Percentiles rank a stretch among this genome's conserved stretches.
Conservation (phyloP, 2,888 invertebrate genomes). For the Cyrtodaria siliqua region DNA sequence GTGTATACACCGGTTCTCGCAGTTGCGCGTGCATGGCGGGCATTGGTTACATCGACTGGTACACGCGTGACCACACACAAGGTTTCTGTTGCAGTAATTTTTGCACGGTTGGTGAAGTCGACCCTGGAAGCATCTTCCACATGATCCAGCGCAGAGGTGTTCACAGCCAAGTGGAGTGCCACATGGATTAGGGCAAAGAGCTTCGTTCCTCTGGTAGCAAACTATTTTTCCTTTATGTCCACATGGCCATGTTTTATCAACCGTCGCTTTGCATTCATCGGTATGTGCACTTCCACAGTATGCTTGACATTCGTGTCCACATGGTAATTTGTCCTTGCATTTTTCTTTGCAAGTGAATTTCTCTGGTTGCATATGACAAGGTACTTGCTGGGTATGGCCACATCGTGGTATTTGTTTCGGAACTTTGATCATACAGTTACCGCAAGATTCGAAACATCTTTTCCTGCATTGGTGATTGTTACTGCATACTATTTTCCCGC, state of each 20-base stretch:
- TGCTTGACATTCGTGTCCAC: conserved; percentile 69
- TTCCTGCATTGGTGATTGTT: conserved; percentile 79
- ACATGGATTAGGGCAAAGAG: conserved; percentile 59
- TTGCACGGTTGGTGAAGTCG: conserved; percentile 89
- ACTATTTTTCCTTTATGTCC: conserved; percentile 51
- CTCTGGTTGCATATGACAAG: conserved; percentile 67
- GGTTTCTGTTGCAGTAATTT: conserved; percentile 88
- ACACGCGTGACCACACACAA: conserved; percentile 87
- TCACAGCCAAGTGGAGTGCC: conserved; percentile 68
- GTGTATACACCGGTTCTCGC: conserved; percentile 84
- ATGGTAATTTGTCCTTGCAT: conserved; percentile 64
- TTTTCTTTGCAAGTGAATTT: conserved; percentile 69
- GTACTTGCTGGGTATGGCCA: conserved; percentile 74
- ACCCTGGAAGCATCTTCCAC: conserved; percentile 88
- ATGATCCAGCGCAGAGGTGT: conserved; percentile 83
- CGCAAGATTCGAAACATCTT: conserved; percentile 86
- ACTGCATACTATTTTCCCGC: conserved; percentile 52
- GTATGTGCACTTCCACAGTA: conserved; percentile 61
- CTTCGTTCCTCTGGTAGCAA: conserved; percentile 44
- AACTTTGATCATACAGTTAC: conserved; percentile 68
- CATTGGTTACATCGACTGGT: conserved; percentile 80
- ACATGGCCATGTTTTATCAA: conserved; percentile 60
- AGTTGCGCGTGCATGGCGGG: conserved; percentile 82
- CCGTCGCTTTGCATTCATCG: conserved; percentile 36
- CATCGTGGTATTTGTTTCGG: conserved; percentile 74